phyloP scores from a whole-genome alignment of 2,797 vertebrate species.

The Poecilia wingei region DNA sequence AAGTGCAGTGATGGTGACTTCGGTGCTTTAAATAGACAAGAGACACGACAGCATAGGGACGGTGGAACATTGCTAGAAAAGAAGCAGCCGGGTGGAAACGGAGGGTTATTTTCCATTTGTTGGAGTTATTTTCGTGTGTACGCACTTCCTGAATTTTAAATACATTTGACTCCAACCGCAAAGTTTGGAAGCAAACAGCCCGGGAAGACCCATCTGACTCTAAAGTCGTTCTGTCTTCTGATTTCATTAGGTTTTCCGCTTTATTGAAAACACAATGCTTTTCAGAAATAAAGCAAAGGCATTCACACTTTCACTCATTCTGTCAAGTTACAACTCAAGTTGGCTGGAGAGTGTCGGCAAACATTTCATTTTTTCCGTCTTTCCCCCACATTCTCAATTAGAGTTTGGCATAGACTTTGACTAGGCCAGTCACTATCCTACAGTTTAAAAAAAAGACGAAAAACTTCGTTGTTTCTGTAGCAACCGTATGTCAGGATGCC shows the following conservation, averaged over 20 bases:
- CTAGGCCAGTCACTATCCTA: neutral
- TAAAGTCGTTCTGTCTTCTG: slow-evolving; percentile 20
- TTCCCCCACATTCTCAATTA: neutral
- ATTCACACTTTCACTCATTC: neutral
- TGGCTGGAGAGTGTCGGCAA: neutral
- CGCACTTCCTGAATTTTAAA: slow-evolving; percentile 33
- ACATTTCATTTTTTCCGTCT: neutral
- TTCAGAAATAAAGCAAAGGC: neutral
- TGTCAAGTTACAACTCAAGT: neutral
- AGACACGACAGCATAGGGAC: neutral
- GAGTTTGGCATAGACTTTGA: neutral
- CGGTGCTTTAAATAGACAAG: neutral
- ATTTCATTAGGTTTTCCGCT: slow-evolving; percentile 20
- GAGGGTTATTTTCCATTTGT: neutral
- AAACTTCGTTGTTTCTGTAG: neutral
- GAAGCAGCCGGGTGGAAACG: neutral
- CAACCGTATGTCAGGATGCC: neutral
- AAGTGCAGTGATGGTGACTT: neutral
- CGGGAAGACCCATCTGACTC: slow-evolving; percentile 12
- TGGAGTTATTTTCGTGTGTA: slow-evolving; percentile 18
- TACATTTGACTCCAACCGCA: slow-evolving; percentile 5
- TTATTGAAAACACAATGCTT: neutral
- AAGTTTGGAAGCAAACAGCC: slow-evolving; percentile 11
- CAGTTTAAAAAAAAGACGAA: neutral
- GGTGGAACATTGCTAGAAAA: neutral